These are phyloP conservation scores for Pteronura brasiliensis DNA, from an alignment of 2,113 vertebrate species.

Conservation along the genomic window DNA sequence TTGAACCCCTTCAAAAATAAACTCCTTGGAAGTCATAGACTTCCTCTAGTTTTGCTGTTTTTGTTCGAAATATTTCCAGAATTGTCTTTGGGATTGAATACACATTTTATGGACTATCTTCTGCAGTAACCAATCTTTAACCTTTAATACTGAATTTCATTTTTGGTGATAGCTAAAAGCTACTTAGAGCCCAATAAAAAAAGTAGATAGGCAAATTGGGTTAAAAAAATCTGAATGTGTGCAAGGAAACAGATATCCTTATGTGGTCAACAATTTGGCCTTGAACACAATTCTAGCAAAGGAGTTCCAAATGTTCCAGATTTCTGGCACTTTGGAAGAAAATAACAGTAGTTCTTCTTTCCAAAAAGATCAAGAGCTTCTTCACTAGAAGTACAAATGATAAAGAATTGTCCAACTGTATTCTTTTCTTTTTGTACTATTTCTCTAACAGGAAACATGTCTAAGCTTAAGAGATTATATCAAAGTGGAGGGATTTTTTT, in stretches of 20 bases:
- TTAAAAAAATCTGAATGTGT: not conserved
- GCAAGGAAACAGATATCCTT: not conserved
- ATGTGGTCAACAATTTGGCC: not conserved
- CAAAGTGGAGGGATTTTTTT: not conserved
- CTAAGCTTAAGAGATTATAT: not conserved
- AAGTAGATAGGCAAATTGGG: not conserved
- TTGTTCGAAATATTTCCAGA: not conserved
- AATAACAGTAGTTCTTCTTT: not conserved
- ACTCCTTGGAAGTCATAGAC: not conserved
- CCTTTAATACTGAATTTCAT: slow-evolving; percentile 24
- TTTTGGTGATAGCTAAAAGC: slow-evolving; percentile 17
- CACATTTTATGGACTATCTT: not conserved
- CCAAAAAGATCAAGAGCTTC: not conserved
- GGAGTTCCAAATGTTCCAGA: not conserved
- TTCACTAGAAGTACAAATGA: not conserved
- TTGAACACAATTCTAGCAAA: not conserved
- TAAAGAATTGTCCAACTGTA: not conserved
- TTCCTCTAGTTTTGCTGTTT: not conserved
- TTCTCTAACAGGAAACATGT: slow-evolving; percentile 20
- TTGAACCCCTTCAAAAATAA: not conserved
- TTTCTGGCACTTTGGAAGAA: not conserved
- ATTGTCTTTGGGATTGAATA: not conserved
- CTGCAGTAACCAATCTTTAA: not conserved
- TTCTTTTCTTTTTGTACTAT: not conserved
- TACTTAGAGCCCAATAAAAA: not conserved